Evolutionary conservation across 2,113 vertebrate species (phyloP), one percentile per base, ranked within the genome.

Genomic region (Hippocampus abdominalis): DNA sequence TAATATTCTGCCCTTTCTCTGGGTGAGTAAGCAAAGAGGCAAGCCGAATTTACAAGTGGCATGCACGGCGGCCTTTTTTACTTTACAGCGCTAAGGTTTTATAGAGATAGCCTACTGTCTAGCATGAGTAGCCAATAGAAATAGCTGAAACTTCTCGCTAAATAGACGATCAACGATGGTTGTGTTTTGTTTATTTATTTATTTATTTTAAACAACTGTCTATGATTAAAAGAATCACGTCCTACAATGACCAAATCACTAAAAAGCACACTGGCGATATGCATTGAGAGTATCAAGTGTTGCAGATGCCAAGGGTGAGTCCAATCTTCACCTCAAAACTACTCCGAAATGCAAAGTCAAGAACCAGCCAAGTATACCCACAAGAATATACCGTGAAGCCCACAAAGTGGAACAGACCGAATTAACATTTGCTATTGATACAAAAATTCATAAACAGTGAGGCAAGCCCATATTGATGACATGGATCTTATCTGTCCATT

Each of bases 1-100:
- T 85, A 89, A 89, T 79, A 77, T 76, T 48, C 51, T 81, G 86
- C 81, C 84, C 86, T 87, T 88, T 88, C 86, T 88, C 69, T 79
- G 82, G 86, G 84, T 85, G 86, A 90, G 73, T 78, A 83, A 76
- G 84, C 83, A 87, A 81, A 79, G 77, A 79, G 66, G 66, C 70
- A 65, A 73, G 81, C 65, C 51, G 76, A 74, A 72, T 82, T 81
- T 87, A 66, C 76, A 76, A 76, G 78, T 85, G 78, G 83, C 77
- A 82, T 69, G 81, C 83, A 73, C 23, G 16, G 56, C 84, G 83
- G 70, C 79, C 72, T 86, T 88, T 88, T 85, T 18, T 83, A 81
- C 87, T 87, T 89, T 77, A 79, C 23, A 1, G 72, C 74, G 70
- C 73, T 68, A 70, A 71, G 72, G 78, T 78, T 73, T 78, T 80